Evolutionary conservation across 92 coral and sea anemone species (phyloP), one percentile per base, ranked within the genome.

Genomic region (Bergia puertoricense): DNA sequence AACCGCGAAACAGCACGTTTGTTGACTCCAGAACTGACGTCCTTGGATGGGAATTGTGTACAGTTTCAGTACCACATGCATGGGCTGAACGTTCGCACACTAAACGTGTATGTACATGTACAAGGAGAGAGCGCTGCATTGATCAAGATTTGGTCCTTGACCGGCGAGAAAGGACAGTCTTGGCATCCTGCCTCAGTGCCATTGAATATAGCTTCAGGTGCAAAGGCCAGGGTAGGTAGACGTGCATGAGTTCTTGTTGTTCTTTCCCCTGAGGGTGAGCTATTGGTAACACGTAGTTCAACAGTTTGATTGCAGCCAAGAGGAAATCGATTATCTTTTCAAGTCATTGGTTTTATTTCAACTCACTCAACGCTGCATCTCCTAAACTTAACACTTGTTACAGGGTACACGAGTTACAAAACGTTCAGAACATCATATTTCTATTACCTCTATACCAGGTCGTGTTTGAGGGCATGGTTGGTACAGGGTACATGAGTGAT

Each of bases 1-100:
- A 73, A 73, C 77, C 77, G 77, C 1, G 77, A 73, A 36, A 73
- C 77, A 22, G 77, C 77, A 37, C 41, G 77, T 73, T 73, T 73
- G 77, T 6, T 73, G n/a, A 92, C 95, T 67, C 98, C 96, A 20
- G 77, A 74, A 48, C 88, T 95, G 62, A 79, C 90, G n/a, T 38
- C 36, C 42, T 65, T 81, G 36, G 85, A 81, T 76, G 98, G 93
- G 41, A 95, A 93, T 94, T 96, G 99, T 78, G 74, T 96, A 50
- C 89, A 83, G n/a, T 96, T 96, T 90, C 90, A 68, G 77, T 96
- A 84, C 81, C 93, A 94, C 88, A 96, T 96, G 99, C 48, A 90
- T 48, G 99, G 98, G 44, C 88, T 89, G 7, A 91, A 95, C 75
- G 73, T 96, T 51, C 90, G 96, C 81, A 83, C 88, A 54, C 93